Conservation (phyloP, 2,888 invertebrate genomes). For the Omphaloscelis lunosa region DNA sequence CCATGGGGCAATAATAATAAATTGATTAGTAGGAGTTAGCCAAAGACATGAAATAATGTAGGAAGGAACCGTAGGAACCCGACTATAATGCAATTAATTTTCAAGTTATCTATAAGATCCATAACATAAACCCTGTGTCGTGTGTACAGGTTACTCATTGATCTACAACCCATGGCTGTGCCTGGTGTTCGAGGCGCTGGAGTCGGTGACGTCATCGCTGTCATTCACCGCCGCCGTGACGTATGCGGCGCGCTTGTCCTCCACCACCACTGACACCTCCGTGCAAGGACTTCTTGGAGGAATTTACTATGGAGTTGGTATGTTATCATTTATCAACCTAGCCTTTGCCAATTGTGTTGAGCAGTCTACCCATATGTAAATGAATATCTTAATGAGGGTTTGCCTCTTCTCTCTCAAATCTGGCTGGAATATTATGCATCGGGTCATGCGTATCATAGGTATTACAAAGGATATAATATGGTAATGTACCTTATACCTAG, state of each 20-base stretch:
- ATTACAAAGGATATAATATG: slow-evolving; percentile 1
- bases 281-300: slow-evolving; percentile 95
- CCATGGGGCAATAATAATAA: no score
- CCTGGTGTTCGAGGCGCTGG: slow-evolving; percentile 94
- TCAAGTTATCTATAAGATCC: background rate
- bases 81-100: background rate
- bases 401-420: background rate
- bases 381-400: background rate
- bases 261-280: slow-evolving; percentile 93
- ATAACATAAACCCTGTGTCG: background rate
- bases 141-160: slow-evolving; percentile 92
- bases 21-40: background rate
- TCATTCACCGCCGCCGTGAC: slow-evolving; percentile 95
- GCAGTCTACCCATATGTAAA: no score
- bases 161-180: slow-evolving; percentile 95
- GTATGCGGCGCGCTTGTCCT: slow-evolving; percentile 94
- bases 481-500: background rate
- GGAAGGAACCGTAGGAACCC: background rate
- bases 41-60: background rate
- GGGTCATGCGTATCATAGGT: background rate
- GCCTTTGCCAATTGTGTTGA: background rate
- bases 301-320: slow-evolving; percentile 95
- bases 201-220: slow-evolving; percentile 94
- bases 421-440: background rate
- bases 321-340: slow-evolving; percentile 65